Evolutionary conservation across 2,113 vertebrate genomes (phyloP), one percentile per base, ranked within the genome.

Genomic region (Ranitomeya variabilis): DNA sequence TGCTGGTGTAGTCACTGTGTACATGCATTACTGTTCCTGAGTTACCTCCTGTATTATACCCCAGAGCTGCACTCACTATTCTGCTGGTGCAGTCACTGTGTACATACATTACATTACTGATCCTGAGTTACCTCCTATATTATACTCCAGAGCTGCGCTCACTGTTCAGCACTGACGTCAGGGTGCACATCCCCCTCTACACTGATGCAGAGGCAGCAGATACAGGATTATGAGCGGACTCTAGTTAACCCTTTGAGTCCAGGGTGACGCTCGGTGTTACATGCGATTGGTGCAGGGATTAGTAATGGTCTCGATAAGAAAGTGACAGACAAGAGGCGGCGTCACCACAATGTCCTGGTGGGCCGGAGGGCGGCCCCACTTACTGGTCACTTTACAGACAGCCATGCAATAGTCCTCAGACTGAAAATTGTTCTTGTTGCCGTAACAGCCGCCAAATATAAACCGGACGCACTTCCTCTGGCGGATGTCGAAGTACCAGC

Each of bases 391-490:
- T 93, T 96, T 97, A 97, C 98, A 99, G 92, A 97, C 97, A 91
- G 96, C 96, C 97, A 98, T 96, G 96, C 98, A 99, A 97, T 98
- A 97, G 80, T 98, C 97, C 97, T 98, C 96, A 89, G 97, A 97
- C 95, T 98, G 96, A 97, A 99, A 99, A 97, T 99, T 99, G 97
- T 99, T 99, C 96, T 97, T 96, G 96, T 99, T 99, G 94, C 98
- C 98, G 92, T 96, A 97, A 87, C 98, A 99, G 97, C 98, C 98
- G 92, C 98, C 98, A 90, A 99, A 99, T 93, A 96, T 95, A 97
- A 99, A 99, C 93, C 94, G 97, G 93, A 96, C 89, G 88, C 98
- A 99, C 92, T 97, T 99, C 94, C 94, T 96, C 95, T 96, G 96
- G 94, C 92, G 94, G 93, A 95, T 87, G 95, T 99, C 95, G 95